These are phyloP conservation scores for Trachurus trachurus DNA, from an alignment of 2,797 vertebrate species.

Conservation along the genomic window DNA sequence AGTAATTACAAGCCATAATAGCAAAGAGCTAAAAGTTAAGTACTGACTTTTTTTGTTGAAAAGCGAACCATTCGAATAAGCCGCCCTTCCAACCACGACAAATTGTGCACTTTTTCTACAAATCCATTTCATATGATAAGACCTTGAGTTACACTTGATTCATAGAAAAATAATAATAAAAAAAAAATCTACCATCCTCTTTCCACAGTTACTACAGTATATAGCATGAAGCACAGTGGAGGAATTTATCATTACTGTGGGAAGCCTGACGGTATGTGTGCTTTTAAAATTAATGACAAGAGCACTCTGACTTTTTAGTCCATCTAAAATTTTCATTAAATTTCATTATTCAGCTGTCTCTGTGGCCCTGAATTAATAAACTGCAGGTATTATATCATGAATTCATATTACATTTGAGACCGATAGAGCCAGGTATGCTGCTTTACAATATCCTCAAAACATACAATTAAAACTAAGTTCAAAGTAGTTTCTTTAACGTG, in stretches of 20 bases:
- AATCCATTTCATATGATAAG: conserved; percentile 25
- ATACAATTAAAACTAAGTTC: conserved; percentile 67
- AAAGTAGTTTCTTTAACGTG: conserved; percentile 33
- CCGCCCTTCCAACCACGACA: not conserved
- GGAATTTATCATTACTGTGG: conserved; percentile 74
- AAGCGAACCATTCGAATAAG: not conserved
- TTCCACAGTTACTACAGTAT: conserved; percentile 14
- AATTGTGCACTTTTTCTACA: conserved; percentile 23
- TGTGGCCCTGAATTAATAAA: conserved; percentile 85
- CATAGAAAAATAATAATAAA: not conserved
- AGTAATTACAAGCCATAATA: no score
- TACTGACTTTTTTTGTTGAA: not conserved
- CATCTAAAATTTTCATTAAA: conserved; percentile 85
- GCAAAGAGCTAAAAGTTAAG: not conserved
- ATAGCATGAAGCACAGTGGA: conserved; percentile 57
- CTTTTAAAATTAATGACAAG: conserved; percentile 85
- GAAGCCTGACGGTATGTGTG: conserved; percentile 71
- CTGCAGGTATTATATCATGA: conserved; percentile 78
- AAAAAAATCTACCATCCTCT: conserved; percentile 6
- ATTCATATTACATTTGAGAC: conserved; percentile 78
- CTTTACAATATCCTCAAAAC: conserved; percentile 64
- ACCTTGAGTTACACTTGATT: conserved; percentile 44
- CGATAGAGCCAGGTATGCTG: conserved; percentile 34
- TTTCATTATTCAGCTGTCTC: conserved; percentile 85
- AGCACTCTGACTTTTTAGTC: conserved; percentile 86